These are phyloP conservation scores for Enteromius fasciolatus DNA, from an alignment of 2,797 vertebrate species.

Conservation along the genomic window DNA sequence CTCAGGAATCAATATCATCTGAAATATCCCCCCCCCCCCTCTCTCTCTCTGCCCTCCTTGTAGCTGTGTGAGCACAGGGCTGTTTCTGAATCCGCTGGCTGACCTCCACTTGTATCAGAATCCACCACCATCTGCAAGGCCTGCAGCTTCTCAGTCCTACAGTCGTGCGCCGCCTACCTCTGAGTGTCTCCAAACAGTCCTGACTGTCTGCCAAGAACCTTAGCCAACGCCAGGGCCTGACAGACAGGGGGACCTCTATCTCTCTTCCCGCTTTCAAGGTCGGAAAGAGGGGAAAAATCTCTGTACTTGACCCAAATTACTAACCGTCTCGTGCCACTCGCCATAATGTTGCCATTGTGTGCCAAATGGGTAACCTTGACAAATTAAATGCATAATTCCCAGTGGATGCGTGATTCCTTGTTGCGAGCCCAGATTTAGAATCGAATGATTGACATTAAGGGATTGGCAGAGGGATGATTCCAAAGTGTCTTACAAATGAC, in stretches of 20 bases:
- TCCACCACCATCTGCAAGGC: conserved; percentile 61
- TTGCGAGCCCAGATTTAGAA: conserved; percentile 3
- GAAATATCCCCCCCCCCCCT: background rate
- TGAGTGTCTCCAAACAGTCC: conserved; percentile 36
- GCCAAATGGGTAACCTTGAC: conserved; percentile 48
- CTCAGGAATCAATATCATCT: conserved; percentile 27
- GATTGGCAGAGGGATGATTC: background rate
- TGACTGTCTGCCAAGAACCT: conserved; percentile 44
- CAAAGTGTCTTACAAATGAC: conserved; percentile 4
- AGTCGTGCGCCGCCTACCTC: conserved; percentile 41
- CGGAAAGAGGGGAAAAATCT: conserved; percentile 25
- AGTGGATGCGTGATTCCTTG: conserved; percentile 14
- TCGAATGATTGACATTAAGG: conserved; percentile 26
- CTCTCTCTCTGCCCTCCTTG: background rate
- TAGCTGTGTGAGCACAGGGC: conserved; percentile 8
- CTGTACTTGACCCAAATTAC: conserved; percentile 54
- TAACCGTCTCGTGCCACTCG: conserved; percentile 1
- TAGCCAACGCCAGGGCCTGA: conserved; percentile 40
- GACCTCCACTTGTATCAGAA: conserved; percentile 61
- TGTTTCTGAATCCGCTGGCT: conserved; percentile 55
- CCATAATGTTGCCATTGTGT: conserved; percentile 17
- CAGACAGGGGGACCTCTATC: conserved; percentile 28
- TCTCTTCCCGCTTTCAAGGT: conserved; percentile 41
- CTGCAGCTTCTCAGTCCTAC: conserved; percentile 45
- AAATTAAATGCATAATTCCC: conserved; percentile 40